These are phyloP conservation scores for Caenorhabditis imperialis DNA, from an alignment of 2,888 invertebrate genomes.

Conservation along the genomic window DNA sequence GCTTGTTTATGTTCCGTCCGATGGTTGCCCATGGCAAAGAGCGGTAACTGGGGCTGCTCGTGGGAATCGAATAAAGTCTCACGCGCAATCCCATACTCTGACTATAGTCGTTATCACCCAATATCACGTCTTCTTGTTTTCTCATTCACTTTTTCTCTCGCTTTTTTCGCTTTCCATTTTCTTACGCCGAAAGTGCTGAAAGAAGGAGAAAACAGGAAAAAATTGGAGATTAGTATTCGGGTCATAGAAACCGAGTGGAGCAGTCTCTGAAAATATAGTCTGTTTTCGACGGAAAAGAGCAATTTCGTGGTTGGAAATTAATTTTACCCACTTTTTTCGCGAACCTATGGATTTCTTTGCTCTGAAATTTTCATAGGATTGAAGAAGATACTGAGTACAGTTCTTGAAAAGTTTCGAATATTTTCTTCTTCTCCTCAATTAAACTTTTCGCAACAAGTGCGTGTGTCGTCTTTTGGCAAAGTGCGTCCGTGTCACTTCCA, in stretches of 20 bases:
- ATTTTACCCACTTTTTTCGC: constrained; percentile 21
- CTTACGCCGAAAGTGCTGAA: constrained; percentile 29
- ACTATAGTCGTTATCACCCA: background rate
- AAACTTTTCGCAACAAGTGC: constrained; percentile 27
- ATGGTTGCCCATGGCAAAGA: constrained; percentile 5
- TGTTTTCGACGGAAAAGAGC: constrained; percentile 41
- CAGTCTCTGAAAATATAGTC: constrained; percentile 24
- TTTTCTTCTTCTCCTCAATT: constrained; percentile 11
- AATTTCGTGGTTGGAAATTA: constrained; percentile 37
- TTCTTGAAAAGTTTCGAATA: too few relatives aligned
- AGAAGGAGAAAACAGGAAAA: background rate
- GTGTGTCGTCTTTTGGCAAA: constrained; percentile 1
- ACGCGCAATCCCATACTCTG: background rate
- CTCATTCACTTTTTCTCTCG: background rate
- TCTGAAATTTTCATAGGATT: too few relatives aligned
- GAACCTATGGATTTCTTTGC: constrained; percentile 9
- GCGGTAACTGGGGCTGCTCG: too few relatives aligned
- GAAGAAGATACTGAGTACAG: too few relatives aligned
- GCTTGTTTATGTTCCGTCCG: constrained; percentile 1
- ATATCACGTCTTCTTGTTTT: background rate
- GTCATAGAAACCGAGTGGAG: constrained; percentile 2
- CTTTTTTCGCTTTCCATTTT: background rate
- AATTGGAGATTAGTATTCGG: constrained; percentile 45
- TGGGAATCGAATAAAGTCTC: too few relatives aligned
- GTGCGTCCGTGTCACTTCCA: constrained; percentile 38